These are phyloP conservation scores for Phallusia fumigata DNA, from an alignment of 23 tunicate genomes.

Conservation along the genomic window DNA sequence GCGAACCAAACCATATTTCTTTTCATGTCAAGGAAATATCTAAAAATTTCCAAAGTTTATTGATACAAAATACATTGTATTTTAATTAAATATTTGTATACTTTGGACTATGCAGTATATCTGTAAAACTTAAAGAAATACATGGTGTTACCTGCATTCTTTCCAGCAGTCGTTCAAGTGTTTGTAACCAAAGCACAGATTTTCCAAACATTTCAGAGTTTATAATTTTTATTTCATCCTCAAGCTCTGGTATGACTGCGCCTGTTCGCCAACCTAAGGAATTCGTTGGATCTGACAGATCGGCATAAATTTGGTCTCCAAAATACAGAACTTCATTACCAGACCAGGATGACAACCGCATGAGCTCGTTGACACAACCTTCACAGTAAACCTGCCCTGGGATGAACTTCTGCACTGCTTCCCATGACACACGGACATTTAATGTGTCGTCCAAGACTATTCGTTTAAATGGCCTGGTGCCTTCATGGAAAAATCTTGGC, in stretches of 20 bases:
- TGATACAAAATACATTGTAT: no score
- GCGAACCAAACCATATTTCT: no score
- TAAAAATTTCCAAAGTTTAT: no score
- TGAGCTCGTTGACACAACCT: conserved; percentile 80
- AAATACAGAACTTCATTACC: conserved; percentile 79
- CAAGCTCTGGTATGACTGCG: conserved; percentile 93
- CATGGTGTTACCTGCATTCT: conserved; percentile 70
- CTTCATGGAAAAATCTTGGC: conserved; percentile 81
- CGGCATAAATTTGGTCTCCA: conserved; percentile 93
- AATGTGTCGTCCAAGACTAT: conserved; percentile 10
- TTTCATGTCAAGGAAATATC: no score
- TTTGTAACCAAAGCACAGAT: conserved; percentile 74
- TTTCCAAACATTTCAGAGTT: conserved; percentile 47
- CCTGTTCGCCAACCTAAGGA: conserved; percentile 96
- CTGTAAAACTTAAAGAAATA: not conserved
- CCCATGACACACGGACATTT: conserved; percentile 38
- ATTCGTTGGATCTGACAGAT: conserved; percentile 60
- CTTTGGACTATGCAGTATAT: no score
- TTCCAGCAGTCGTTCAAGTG: conserved; percentile 72
- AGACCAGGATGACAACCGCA: conserved; percentile 77
- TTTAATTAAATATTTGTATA: no score
- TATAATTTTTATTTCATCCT: conserved; percentile 71
- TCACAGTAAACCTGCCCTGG: conserved; percentile 83
- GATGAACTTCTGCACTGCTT: conserved; percentile 45
- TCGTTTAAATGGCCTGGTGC: conserved; percentile 51